Conservation (phyloP, 2,888 invertebrate species). For the Ectemnius lituratus region DNA sequence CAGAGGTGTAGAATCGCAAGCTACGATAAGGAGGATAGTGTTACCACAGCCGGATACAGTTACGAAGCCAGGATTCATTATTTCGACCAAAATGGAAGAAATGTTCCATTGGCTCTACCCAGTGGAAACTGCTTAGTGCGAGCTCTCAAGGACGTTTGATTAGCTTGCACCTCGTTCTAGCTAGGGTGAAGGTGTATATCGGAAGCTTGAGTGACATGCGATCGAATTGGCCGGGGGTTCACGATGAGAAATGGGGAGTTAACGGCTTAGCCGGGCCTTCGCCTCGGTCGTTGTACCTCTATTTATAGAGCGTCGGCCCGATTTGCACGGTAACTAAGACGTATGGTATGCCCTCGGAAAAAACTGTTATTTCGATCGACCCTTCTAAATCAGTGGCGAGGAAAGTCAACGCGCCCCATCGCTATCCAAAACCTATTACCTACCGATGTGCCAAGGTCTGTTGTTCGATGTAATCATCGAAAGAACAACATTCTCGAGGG, state of each 20-base stretch:
- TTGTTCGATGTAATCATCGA: too few relatives aligned
- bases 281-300: constrained; percentile 7
- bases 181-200: neutral
- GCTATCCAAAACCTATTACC: too few relatives aligned
- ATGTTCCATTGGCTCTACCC: too few relatives aligned
- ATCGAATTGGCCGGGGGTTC: constrained; percentile 10
- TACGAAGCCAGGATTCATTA: too few relatives aligned
- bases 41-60: too few relatives aligned
- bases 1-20: too few relatives aligned
- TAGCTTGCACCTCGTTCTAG: neutral
- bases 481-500: too few relatives aligned
- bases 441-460: too few relatives aligned
- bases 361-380: neutral
- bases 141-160: neutral
- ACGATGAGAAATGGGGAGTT: constrained; percentile 8
- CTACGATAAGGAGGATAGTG: too few relatives aligned
- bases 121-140: neutral
- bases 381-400: neutral
- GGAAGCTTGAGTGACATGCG: neutral
- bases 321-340: constrained; percentile 7
- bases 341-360: neutral
- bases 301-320: constrained; percentile 3
- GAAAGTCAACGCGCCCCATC: too few relatives aligned
- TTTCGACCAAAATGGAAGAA: too few relatives aligned
- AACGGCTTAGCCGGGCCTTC: constrained; percentile 1